A percentile compares a stretch with the other conserved stretches of the same genome.
Conservation (phyloP, 2,888 invertebrate species). For the Drosophila neonasuta region DNA sequence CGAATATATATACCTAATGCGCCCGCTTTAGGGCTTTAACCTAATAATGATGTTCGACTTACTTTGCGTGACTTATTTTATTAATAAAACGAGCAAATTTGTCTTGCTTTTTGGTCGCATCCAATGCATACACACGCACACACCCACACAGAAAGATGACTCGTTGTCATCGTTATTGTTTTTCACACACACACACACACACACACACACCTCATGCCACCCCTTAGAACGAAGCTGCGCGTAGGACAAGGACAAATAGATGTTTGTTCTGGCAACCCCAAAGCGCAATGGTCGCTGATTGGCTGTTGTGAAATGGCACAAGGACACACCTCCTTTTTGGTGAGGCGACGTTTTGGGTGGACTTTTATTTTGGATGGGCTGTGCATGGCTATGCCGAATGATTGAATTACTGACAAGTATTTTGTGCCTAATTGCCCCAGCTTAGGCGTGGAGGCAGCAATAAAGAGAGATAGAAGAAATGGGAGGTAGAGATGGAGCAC, state of each 20-base stretch:
- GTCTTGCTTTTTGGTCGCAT: slow-evolving; percentile 76
- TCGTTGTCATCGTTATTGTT: slow-evolving; percentile 45
- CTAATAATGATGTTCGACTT: slow-evolving; percentile 78
- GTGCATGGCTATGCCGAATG: slow-evolving; percentile 61
- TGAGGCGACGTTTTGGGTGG: slow-evolving; percentile 3
- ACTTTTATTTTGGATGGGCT: slow-evolving; percentile 32
- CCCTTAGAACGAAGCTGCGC: slow-evolving; percentile 10
- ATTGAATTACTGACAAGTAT: slow-evolving; percentile 79
- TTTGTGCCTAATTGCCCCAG: slow-evolving; percentile 66
- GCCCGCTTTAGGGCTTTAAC: slow-evolving; percentile 77
- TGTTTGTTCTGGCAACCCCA: slow-evolving; percentile 45
- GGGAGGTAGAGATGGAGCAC: background rate
- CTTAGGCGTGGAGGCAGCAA: slow-evolving; percentile 20
- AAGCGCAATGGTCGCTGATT: slow-evolving; percentile 44
- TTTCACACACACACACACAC: slow-evolving; percentile 15
- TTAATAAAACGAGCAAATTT: slow-evolving; percentile 79
- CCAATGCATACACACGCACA: slow-evolving; percentile 23
- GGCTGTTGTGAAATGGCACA: slow-evolving; percentile 36
- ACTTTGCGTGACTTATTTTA: slow-evolving; percentile 78
- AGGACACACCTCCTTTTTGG: slow-evolving; percentile 49
- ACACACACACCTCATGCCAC: background rate
- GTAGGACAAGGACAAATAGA: slow-evolving; percentile 56
- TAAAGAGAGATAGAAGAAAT: background rate
- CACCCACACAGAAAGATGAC: slow-evolving; percentile 18
- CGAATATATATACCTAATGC: slow-evolving; percentile 54